Conservation (phyloP, 2,113 vertebrate genomes). For the Porphyrio hochstetteri region DNA sequence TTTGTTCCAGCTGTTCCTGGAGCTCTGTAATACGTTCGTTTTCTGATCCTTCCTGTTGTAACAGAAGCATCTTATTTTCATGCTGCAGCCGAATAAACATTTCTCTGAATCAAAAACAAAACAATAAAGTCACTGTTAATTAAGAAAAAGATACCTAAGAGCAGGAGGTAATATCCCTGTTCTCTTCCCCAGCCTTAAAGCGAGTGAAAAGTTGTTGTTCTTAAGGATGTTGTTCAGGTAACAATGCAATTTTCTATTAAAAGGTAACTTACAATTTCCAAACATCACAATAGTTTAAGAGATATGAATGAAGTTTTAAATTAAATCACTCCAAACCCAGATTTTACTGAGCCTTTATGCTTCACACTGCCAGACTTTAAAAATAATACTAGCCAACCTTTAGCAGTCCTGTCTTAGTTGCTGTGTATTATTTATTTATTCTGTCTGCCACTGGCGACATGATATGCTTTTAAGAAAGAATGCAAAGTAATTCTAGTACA, state of each 20-base stretch:
- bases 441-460: background rate
- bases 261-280: background rate
- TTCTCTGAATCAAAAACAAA: slow-evolving; percentile 76
- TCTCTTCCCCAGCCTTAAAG: background rate
- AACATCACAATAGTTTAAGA: background rate
- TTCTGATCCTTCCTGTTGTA: slow-evolving; percentile 91
- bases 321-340: background rate
- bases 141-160: background rate
- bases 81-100: slow-evolving; percentile 94
- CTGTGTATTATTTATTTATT: background rate
- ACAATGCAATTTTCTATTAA: background rate
- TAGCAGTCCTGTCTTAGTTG: background rate
- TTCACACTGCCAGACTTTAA: background rate
- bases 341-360: background rate
- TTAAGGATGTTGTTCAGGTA: background rate
- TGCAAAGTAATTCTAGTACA: background rate
- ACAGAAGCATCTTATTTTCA: slow-evolving; percentile 95
- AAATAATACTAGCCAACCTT: background rate
- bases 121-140: background rate
- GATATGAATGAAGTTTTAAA: background rate
- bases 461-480: background rate
- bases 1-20: slow-evolving; percentile 87
- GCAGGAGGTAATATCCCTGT: background rate
- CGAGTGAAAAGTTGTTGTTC: background rate
- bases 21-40: slow-evolving; percentile 86